A percentile compares a stretch with the other conserved stretches of the same genome.
These are phyloP conservation scores for Vicugna pacos DNA, from an alignment of 2,113 vertebrate genomes.

Conservation along the genomic window DNA sequence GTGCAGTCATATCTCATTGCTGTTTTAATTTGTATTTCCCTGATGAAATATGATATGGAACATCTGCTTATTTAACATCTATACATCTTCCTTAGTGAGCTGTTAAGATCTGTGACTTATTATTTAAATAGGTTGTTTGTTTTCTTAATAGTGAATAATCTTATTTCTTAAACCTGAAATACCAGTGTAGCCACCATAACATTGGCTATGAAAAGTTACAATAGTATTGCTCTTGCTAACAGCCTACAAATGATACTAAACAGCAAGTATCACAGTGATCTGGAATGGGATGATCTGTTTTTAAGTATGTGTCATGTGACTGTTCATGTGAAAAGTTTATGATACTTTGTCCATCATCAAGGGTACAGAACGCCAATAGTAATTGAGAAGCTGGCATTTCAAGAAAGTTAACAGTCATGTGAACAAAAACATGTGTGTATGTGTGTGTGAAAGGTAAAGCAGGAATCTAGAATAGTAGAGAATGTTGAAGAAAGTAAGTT, in stretches of 20 bases:
- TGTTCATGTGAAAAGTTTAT: neutral
- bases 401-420: neutral
- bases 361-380: neutral
- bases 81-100: neutral
- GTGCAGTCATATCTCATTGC: neutral
- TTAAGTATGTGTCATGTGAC: neutral
- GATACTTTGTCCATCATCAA: neutral
- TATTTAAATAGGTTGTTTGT: neutral
- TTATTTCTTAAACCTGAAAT: neutral
- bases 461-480: neutral
- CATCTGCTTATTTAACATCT: neutral
- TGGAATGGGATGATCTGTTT: neutral
- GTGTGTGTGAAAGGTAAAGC: neutral
- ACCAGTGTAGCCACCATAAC: neutral
- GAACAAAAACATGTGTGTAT: neutral
- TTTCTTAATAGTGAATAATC: neutral
- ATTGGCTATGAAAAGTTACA: neutral
- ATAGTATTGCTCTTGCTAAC: neutral
- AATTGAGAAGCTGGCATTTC: neutral
- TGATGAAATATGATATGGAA: neutral
- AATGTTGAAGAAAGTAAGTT: neutral
- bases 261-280: neutral
- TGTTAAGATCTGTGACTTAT: neutral
- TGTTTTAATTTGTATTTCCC: neutral
- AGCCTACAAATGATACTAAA: neutral